These are phyloP conservation scores for Dolichopus griseipennis DNA, from an alignment of 2,888 invertebrate species.

Conservation along the genomic window DNA sequence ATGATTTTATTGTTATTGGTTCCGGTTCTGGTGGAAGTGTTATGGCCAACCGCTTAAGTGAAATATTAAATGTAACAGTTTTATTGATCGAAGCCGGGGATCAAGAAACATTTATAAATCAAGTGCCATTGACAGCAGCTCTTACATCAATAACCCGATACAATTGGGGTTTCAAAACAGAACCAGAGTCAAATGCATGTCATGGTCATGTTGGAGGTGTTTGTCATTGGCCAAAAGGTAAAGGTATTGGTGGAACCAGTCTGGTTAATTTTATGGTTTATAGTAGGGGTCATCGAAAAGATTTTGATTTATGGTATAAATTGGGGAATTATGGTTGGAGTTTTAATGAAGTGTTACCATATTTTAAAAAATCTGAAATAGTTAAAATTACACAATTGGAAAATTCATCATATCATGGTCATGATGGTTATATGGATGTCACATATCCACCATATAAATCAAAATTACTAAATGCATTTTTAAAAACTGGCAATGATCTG, in stretches of 20 bases:
- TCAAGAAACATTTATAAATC: constrained; percentile 67
- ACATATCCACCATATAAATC: not conserved
- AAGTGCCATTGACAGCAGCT: constrained; percentile 65
- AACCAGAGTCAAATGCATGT: constrained; percentile 28
- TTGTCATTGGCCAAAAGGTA: constrained; percentile 52
- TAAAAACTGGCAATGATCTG: constrained; percentile 57
- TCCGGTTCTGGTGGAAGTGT: constrained; percentile 62
- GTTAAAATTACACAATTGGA: constrained; percentile 47
- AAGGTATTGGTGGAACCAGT: constrained; percentile 57
- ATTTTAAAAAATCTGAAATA: constrained; percentile 75
- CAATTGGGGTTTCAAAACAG: constrained; percentile 56
- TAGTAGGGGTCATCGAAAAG: constrained; percentile 52
- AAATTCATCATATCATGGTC: constrained; percentile 55
- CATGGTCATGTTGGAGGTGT: constrained; percentile 27
- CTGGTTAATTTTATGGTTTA: constrained; percentile 58
- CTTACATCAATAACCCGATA: constrained; percentile 51
- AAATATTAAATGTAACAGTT: constrained; percentile 59
- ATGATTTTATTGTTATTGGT: constrained; percentile 56
- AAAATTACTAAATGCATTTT: constrained; percentile 41
- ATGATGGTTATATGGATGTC: constrained; percentile 46
- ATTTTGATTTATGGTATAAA: constrained; percentile 56
- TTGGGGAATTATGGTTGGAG: constrained; percentile 58
- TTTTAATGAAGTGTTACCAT: constrained; percentile 65
- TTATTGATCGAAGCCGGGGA: constrained; percentile 69
- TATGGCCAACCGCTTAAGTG: constrained; percentile 67